Base-by-base conservation (phyloP, 2,888 invertebrate genomes). In the Bombylius discolor region DNA sequence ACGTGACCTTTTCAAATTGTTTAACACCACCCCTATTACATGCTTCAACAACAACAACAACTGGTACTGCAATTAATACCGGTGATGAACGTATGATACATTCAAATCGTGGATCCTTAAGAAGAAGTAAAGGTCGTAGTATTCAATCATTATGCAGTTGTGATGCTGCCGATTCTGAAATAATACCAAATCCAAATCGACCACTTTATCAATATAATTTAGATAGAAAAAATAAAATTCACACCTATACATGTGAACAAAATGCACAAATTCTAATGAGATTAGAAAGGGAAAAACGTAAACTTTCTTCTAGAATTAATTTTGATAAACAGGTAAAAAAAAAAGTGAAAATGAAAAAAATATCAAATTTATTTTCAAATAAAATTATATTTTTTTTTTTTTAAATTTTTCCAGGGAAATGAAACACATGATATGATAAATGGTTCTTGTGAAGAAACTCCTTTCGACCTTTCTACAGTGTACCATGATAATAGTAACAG, bases 171-270 rank as follows among this genome's bases (percentile, higher is more conserved):
- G 73, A 73, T 50, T 69, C 70, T 13, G 70, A 72, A 62, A 65
- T 73, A 48, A 69, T 70, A 60, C 72, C 71, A 56, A 68, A 73
- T 65, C 71, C 71, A 6, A 64, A 69, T 14, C 65, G 72, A 51
- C 74, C 74, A 47, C 61, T 73, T 14, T 73, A 70, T 62, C 76
- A 77, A 61, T 77, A 73, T 63, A 77, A 77, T 62, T 64, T 78
- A 64, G 79, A 79, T 66, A 66, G 73, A 12, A 69, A 71, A 46
- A 69, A 68, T 56, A 71, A 70, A 62, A 69, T 74, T 53, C 77
- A 77, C 64, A 74, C 76, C 44, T 77, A 76, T 64, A 74, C 70
- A 56, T 77, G 77, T 65, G 78, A 78, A 62, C 77, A 77, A 62
- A 75, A 75, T 62, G 74, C 76, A 61, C 74, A 75, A 65, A 73